Evolutionary conservation across 2,888 invertebrate species (phyloP).

Genomic region (Clepsis dumicolana): DNA sequence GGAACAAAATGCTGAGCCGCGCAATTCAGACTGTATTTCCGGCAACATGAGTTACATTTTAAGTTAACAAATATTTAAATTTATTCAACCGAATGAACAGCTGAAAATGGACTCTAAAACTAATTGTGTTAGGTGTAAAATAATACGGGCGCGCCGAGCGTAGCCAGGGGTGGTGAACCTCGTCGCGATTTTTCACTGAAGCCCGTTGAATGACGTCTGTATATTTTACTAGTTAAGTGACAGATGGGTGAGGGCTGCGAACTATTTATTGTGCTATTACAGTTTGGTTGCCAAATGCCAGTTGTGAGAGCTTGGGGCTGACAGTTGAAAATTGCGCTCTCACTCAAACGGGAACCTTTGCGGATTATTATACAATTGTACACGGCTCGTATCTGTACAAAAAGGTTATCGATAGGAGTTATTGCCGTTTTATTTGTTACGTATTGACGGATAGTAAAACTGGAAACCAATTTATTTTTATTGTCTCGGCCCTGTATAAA

Average conservation of each 20-base stretch:
- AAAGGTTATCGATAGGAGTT: conserved; percentile 56
- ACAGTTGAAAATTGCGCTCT: conserved; percentile 77
- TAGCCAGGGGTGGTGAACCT: conserved; percentile 72
- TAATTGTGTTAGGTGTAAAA: conserved; percentile 46
- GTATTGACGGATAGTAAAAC: conserved; percentile 74
- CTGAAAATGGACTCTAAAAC: conserved; percentile 64
- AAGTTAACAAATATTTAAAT: conserved; percentile 86
- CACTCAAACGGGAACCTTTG: conserved; percentile 59
- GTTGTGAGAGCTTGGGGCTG: conserved; percentile 67
- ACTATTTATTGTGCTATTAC: conserved; percentile 85
- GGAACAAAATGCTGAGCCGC: conserved; percentile 80
- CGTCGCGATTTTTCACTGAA: conserved; percentile 80
- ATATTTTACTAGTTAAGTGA: conserved; percentile 85
- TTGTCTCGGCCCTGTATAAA: conserved; percentile 72
- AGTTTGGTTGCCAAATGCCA: conserved; percentile 76
- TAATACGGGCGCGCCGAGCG: conserved; percentile 36
- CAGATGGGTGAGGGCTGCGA: conserved; percentile 83
- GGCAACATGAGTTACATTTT: conserved; percentile 86
- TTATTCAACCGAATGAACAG: conserved; percentile 68
- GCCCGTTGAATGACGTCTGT: conserved; percentile 81
- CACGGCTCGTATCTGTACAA: conserved; percentile 54
- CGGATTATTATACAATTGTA: conserved; percentile 63
- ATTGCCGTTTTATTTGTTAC: conserved; percentile 71
- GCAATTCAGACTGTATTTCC: conserved; percentile 86
- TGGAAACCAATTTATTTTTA: conserved; percentile 74